Evolutionary conservation across 1,140 invertebrate genomes (phyloP), one percentile per base, ranked within the genome.

Genomic region (Solen grandis): DNA sequence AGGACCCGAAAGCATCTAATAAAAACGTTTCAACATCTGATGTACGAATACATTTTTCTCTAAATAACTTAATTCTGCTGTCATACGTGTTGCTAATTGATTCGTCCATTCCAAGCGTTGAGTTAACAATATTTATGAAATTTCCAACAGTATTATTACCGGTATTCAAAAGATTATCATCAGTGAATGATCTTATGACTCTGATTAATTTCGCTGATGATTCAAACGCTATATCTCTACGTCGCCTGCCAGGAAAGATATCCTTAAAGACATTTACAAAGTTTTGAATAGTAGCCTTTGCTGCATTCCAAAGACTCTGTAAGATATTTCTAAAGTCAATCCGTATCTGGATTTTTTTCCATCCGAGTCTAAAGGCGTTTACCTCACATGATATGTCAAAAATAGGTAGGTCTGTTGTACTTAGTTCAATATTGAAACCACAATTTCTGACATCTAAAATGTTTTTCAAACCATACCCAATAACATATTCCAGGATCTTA

Each of bases 321-420:
- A 82, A 19, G 25, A 63, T 35, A 38, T 82, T 77, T 46, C 59
- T 76, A 57, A 82, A 82, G 38, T 82, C 72, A 5, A 81, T 68
- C 46, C 38, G 41, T 2, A 81, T n/a, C 22, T 33, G 57, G 5
- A 75, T 57, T 22, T 36, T 66, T 22, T 38, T 68, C 72, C 72
- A 82, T 4, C 80, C 80, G 19, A 70, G 22, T 25, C 35, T 4
- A 54, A 82, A 82, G n/a, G 74, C 65, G 63, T 82, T 82, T 1
- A 82, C 54, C 31, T 82, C 80, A 52, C 80, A 82, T 13, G 38
- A 75, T 33, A 82, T 59, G 13, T 82, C 80, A 66, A 82, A 82
- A 8, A 69, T 50, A 3, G 65, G 68, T 29, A 70, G 27, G 33
- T 76, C 72, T 35, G 22, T 29, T 62, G 74, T 82, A 19, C 60